Evolutionary conservation across 2,888 invertebrate species (phyloP), one percentile per base, ranked within the genome.

Genomic region (Nomada fabriciana): DNA sequence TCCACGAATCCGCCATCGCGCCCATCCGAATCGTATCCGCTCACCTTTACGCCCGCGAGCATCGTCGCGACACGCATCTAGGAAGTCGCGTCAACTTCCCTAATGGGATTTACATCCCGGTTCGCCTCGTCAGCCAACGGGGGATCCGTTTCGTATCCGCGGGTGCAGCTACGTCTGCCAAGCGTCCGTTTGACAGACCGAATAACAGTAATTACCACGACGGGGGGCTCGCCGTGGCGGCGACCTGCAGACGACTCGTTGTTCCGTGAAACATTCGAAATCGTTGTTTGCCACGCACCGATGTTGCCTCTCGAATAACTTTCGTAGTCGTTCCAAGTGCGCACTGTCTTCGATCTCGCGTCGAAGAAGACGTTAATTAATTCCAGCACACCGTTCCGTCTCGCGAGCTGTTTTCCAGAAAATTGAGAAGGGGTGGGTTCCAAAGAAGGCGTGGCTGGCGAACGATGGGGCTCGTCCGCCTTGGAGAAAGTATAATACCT

Each of bases 91-190:
- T 89, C 89, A 90, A 90, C 88, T 91, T 89, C 85, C 86, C 88
- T 90, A 90, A 91, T 91, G 90, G 90, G 90, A 90, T 91, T 91
- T 90, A 86, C 90, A 89, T 89, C 90, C 88, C 85, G 87, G 80
- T 84, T 83, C 84, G 83, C 80, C 81, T 82, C 82, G 80, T 76
- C 88, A 88, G 78, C 83, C 84, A 75, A 73, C 81, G 76, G 20
- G 71, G 77, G 78, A 89, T 86, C 85, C 80, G 70, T 82, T 85
- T 83, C 82, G 82, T 80, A 67, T 82, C 80, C 77, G 64, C 74
- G 68, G 50, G 23, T 63, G 53, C 74, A 82, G 80, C 81, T 79
- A 77, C 57, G 79, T 85, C 80, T 84, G 72, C 60, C 80, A 55
- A 52, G 60, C 80, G 68, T 80, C 78, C 88, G 87, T 90, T 89